Evolutionary conservation across 1,140 invertebrate genomes (phyloP).

Genomic region (Rhopalosiphum padi): DNA sequence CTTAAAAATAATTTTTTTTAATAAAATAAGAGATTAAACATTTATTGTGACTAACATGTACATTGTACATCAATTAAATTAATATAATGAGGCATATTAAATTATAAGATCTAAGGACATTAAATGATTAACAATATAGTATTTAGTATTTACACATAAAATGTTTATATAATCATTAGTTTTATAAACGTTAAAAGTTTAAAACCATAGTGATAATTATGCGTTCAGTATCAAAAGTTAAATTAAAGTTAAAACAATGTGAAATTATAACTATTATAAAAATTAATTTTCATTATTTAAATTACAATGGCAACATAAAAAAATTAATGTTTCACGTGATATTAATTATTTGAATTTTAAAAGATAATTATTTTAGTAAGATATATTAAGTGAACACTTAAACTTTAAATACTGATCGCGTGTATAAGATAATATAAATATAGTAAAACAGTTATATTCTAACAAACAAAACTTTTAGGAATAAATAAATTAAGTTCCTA

Average conservation of each 20-base stretch:
- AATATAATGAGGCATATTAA: constrained; percentile 43
- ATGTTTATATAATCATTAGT: neutral
- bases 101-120: constrained; percentile 43
- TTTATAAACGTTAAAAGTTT: constrained; percentile 7
- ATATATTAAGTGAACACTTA: neutral
- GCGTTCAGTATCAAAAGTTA: constrained; percentile 33
- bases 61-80: constrained; percentile 26
- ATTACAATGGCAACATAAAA: neutral
- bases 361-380: neutral
- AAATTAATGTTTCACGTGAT: neutral
- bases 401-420: constrained; percentile 38
- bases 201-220: constrained; percentile 31
- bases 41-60: constrained; percentile 12
- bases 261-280: neutral
- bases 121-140: constrained; percentile 15
- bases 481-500: constrained; percentile 27
- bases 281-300: neutral
- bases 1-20: constrained; percentile 15
- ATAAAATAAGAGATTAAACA: neutral
- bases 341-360: neutral
- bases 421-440: constrained; percentile 24
- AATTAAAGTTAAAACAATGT: neutral
- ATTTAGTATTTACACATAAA: constrained; percentile 27
- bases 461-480: constrained; percentile 20
- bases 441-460: constrained; percentile 31